Evolutionary conservation across 2,113 vertebrate genomes (phyloP).

Genomic region (Bubo bubo): DNA sequence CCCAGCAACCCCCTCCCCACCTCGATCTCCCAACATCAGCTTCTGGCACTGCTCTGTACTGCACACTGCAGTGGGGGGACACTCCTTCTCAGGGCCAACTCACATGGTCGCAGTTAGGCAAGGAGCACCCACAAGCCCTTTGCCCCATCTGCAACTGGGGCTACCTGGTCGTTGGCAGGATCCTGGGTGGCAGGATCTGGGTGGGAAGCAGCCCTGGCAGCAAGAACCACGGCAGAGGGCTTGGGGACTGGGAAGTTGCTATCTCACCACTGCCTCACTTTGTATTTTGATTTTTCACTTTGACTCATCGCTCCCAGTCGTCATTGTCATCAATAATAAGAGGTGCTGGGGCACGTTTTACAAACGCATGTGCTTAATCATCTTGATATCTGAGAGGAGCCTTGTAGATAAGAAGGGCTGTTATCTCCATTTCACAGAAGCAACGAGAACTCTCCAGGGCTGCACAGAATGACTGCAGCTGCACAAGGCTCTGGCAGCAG

Average conservation of each 20-base stretch:
- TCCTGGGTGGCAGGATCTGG: not conserved
- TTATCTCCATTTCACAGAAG: not conserved
- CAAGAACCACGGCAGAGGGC: not conserved
- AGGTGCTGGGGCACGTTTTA: not conserved
- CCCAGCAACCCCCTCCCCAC: not conserved
- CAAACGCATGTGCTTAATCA: not conserved
- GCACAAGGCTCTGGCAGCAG: not conserved
- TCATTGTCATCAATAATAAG: not conserved
- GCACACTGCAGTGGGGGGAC: rapidly evolving
- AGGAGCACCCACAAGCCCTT: not conserved
- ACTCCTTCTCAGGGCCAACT: not conserved
- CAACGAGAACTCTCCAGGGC: not conserved
- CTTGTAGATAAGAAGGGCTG: not conserved
- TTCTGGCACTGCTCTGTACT: not conserved
- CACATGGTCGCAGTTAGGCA: rapidly evolving
- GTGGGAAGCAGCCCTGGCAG: not conserved
- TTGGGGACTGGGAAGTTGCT: not conserved
- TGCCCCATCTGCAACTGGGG: not conserved
- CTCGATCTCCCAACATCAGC: not conserved
- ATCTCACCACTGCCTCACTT: not conserved
- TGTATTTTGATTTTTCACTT: conserved; percentile 33
- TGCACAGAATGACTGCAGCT: not conserved
- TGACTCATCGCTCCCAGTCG: conserved; percentile 21
- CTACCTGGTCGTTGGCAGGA: not conserved
- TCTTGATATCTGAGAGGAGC: conserved; percentile 11